Percentiles rank a stretch among this genome's conserved stretches.
Conservation (phyloP, 2,797 vertebrate genomes). For the Ptychadena robeensis region DNA sequence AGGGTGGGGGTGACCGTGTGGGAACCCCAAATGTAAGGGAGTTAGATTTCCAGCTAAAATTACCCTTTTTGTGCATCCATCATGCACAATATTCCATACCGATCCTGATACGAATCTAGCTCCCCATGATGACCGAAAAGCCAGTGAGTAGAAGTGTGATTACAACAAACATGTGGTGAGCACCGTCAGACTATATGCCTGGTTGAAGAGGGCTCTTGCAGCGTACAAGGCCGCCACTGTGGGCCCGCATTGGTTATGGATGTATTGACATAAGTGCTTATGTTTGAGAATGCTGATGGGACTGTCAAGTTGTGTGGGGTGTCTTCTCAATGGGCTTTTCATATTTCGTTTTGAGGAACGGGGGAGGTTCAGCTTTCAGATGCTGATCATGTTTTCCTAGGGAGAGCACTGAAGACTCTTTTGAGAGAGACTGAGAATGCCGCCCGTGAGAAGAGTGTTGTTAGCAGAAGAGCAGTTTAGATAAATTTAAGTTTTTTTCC, state of each 20-base stretch:
- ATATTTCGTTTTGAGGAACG: conserved; percentile 34
- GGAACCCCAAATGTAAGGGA: no score
- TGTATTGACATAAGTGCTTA: conserved; percentile 26
- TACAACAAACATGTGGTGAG: neutral
- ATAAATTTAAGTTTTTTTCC: conserved; percentile 86
- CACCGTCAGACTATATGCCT: neutral
- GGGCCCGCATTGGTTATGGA: neutral
- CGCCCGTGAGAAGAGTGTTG: conserved; percentile 86
- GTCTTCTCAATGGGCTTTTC: conserved; percentile 47
- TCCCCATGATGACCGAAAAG: neutral
- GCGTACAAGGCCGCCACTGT: neutral
- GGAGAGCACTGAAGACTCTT: conserved; percentile 83
- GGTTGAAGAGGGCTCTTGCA: neutral
- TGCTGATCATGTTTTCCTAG: conserved; percentile 86
- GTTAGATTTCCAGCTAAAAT: no score
- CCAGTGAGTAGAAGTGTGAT: neutral
- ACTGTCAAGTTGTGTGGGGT: conserved; percentile 38
- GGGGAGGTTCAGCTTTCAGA: conserved; percentile 73
- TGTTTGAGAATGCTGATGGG: conserved; percentile 35
- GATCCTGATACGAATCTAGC: neutral
- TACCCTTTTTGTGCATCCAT: neutral
- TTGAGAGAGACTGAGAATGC: conserved; percentile 66
- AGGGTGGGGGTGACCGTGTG: neutral
- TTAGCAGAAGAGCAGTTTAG: conserved; percentile 88
- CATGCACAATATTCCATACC: neutral